Evolutionary conservation across 2,113 vertebrate genomes (phyloP).

Genomic region (Atractosteus spatula): DNA sequence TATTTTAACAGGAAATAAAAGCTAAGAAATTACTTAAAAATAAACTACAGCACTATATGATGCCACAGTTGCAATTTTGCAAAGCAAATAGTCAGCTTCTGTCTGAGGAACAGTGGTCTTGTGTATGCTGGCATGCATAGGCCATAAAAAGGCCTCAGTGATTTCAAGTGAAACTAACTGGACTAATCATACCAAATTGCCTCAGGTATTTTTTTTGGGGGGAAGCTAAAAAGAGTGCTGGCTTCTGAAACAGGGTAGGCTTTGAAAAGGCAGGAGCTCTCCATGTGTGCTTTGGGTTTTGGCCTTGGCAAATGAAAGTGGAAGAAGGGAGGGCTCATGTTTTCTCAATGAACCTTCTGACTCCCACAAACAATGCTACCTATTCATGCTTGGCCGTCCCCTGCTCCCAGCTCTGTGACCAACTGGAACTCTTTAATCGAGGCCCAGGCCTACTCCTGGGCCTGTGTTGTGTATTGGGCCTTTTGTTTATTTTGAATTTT

Average conservation of each 20-base stretch:
- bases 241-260: too few species aligned
- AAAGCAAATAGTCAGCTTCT: conserved; percentile 33
- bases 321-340: conserved; percentile 40
- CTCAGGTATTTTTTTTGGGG: conserved; percentile 26
- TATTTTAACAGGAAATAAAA: too few species aligned
- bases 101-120: conserved; percentile 25
- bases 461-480: too few species aligned
- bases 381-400: conserved; percentile 54
- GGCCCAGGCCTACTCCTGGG: conserved; percentile 27
- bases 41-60: too few species aligned
- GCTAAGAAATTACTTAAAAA: too few species aligned
- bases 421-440: conserved; percentile 51
- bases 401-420: conserved; percentile 41
- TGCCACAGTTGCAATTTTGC: neutral
- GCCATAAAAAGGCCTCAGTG: conserved; percentile 59
- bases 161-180: conserved; percentile 33
- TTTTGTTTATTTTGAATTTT: too few species aligned
- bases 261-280: neutral
- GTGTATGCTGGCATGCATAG: conserved; percentile 38
- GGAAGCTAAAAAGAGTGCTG: conserved; percentile 15
- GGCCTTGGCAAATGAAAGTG: conserved; percentile 55
- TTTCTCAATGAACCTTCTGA: conserved; percentile 60
- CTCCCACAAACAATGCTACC: conserved; percentile 56
- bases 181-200: conserved; percentile 33
- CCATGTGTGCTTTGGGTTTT: conserved; percentile 47